Evolutionary conservation across 1,140 invertebrate species (phyloP).

Genomic region (Sycophila sp.): DNA sequence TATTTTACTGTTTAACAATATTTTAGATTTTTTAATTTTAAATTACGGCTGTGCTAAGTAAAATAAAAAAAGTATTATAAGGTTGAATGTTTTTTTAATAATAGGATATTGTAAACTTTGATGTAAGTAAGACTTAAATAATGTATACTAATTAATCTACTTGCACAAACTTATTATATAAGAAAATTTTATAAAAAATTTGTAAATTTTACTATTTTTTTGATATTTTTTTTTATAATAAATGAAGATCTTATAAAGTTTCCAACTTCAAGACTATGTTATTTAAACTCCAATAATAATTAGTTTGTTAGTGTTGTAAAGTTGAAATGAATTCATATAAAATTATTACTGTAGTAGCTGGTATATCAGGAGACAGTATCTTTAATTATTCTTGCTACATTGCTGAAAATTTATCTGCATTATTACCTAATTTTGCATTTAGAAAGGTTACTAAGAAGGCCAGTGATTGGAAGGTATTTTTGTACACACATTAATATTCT

Average conservation of each 20-base stretch:
- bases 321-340: slow-evolving; percentile 29
- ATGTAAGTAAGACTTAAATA: too few relatives aligned
- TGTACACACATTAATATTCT: too few relatives aligned
- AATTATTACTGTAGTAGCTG: neutral
- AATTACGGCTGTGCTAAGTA: too few relatives aligned
- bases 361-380: neutral
- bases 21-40: too few relatives aligned
- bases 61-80: too few relatives aligned
- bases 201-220: neutral
- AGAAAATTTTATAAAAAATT: neutral
- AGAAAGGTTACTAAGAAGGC: slow-evolving; percentile 34
- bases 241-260: slow-evolving; percentile 1
- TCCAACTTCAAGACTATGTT: neutral
- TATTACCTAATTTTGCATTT: slow-evolving; percentile 41
- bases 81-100: too few relatives aligned
- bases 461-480: slow-evolving; percentile 41
- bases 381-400: slow-evolving; percentile 42
- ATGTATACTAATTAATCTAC: too few relatives aligned
- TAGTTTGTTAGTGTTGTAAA: too few relatives aligned
- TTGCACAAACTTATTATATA: neutral
- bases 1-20: too few relatives aligned
- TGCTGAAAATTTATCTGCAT: slow-evolving; percentile 33
- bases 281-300: too few relatives aligned
- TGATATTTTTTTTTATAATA: slow-evolving; percentile 6
- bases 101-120: too few relatives aligned